Base-by-base conservation (phyloP, 37 sponge, comb jelly and placozoan species). In the Hormiphora californensis region DNA sequence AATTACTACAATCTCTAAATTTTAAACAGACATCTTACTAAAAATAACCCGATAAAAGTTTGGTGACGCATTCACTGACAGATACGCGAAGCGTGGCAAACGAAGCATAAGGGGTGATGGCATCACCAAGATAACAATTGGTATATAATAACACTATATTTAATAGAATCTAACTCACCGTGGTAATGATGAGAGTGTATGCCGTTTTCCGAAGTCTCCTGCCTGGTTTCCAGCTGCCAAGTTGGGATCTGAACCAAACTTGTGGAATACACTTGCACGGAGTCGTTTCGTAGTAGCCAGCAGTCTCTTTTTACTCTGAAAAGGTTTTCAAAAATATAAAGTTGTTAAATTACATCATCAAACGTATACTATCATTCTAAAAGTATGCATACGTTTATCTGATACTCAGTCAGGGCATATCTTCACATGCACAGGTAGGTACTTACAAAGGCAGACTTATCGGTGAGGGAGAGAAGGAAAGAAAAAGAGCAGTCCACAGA, bases 241-340 rank as follows among this genome's bases (percentile, higher is more conserved):
- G 28, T 65, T 38, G 15, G 67, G 67, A 65, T 65, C 67, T 7
- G 67, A 65, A 28, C 30, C 67, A 65, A 65, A 65, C 1, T 38
- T 35, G 9, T 35, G 35, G 19, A 65, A 28, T 3, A 65, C 67
- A 19, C 38, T 34, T 5, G 32, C 67, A 9, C 35, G 32, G 17
- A 65, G 33, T 19, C 35, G 32, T 33, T 28, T 65, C 28, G 67
- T 65, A 34, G 37, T 65, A 36, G 32, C 30, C 15, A 65, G 67
- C 67, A 25, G 37, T 11, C 67, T 21, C 37, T 65, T 65, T 17
- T 28, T 65, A 7, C 30, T 65, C 67, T 65, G 33, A 31, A 65
- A 65, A 57, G n/a, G 53, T 49, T 49, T 49, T 49, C 53, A 49
- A n/a, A n/a, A n/a, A n/a, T n/a, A n/a, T n/a, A n/a, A n/a, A n/a